Evolutionary conservation across 1,140 invertebrate genomes (phyloP), one percentile per base, ranked within the genome.

Genomic region (Scaptomyza hsui): DNA sequence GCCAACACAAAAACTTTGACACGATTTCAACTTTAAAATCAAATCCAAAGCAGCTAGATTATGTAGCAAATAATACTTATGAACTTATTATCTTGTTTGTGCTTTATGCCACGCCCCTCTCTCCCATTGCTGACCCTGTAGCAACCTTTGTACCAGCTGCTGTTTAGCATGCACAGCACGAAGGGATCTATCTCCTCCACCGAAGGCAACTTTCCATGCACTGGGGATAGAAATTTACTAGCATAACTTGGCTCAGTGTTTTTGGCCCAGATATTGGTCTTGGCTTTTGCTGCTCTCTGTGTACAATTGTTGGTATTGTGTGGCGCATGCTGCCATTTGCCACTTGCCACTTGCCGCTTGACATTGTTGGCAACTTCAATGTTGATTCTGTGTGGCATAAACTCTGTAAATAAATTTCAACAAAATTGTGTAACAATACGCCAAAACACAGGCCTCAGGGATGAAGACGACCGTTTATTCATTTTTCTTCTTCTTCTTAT

Each of bases 61-160:
- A 88, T 78, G 70, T 78, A 63, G 70, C 78, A 88, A 88, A 88
- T 82, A 89, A 88, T 88, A 88, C 82, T 88, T 88, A 88, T 82
- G 82, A 88, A 88, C 83, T 88, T 88, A 88, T 88, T 88, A 88
- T 88, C 82, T 88, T 88, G 82, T 88, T 88, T 88, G 78, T 89
- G 78, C 60, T 86, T 49, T 63, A 70, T 61, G 64, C 59, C 64
- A 48, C 72, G 42, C 59, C 51, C 72, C 42, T 16, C 12, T 6
- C 4, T 7, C 4, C 53, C 37, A 37, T 29, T 47, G 24, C 21
- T 53, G 59, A 72, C 37, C 42, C 13, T 21, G 16, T 45, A 29
- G 13, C 56, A 65, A 61, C 55, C 65, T 57, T 29, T 49, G 44
- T 32, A 39, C 65, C 45, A 53, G 67, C 41, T 65, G 18, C 61